A percentile compares a stretch with the other conserved stretches of the same genome.
phyloP scores from a whole-genome alignment of 2,113 vertebrate species.

The Melozone crissalis region DNA sequence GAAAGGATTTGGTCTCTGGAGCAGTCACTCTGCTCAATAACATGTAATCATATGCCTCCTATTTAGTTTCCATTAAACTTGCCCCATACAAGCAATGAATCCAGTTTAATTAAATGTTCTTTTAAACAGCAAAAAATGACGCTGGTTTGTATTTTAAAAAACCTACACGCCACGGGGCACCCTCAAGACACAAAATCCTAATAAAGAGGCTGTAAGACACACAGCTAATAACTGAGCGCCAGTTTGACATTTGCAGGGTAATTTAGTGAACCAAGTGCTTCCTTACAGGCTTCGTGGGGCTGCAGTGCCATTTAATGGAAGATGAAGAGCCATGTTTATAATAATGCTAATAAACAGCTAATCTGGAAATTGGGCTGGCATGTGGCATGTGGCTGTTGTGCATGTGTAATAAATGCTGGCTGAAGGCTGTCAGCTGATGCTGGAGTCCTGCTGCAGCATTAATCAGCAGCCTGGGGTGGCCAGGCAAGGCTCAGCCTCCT shows the following conservation, averaged over 20 bases:
- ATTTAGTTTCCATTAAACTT: slow-evolving; percentile 76
- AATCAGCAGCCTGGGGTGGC: neutral
- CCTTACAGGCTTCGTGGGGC: neutral
- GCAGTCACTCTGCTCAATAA: slow-evolving; percentile 71
- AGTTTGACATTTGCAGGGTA: slow-evolving; percentile 69
- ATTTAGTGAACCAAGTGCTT: slow-evolving; percentile 63
- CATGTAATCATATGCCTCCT: slow-evolving; percentile 75
- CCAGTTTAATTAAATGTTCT: slow-evolving; percentile 77
- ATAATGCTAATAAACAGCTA: slow-evolving; percentile 37
- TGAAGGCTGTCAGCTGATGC: neutral
- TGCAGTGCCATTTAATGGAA: neutral
- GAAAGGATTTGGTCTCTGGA: slow-evolving; percentile 76
- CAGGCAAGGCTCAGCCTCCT: neutral
- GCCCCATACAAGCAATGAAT: slow-evolving; percentile 70
- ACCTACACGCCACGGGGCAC: slow-evolving; percentile 40
- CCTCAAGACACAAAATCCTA: slow-evolving; percentile 65
- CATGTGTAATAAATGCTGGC: neutral
- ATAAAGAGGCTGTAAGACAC: slow-evolving; percentile 65
- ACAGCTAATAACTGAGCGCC: slow-evolving; percentile 56
- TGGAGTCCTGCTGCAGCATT: neutral
- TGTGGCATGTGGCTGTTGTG: neutral
- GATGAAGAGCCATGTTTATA: slow-evolving; percentile 36
- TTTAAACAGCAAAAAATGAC: slow-evolving; percentile 68
- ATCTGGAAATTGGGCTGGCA: slow-evolving; percentile 27
- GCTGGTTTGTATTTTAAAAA: slow-evolving; percentile 66